Evolutionary conservation across 2,113 vertebrate genomes (phyloP).

Genomic region (Meleagris gallopavo): DNA sequence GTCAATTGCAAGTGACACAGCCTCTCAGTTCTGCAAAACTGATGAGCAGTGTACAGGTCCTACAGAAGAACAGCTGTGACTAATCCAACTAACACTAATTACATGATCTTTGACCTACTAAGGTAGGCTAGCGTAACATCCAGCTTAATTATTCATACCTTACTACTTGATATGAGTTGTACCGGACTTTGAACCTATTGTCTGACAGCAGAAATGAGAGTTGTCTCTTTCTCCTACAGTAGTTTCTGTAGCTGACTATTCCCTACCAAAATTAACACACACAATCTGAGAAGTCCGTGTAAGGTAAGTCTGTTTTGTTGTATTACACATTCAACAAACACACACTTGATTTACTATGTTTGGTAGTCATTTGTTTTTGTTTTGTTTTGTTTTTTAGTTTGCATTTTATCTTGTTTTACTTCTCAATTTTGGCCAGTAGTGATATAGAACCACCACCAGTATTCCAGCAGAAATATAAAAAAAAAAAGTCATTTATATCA

Average conservation of each 20-base stretch:
- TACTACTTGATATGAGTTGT: conserved; percentile 22
- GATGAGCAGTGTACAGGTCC: neutral
- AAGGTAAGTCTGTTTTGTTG: neutral
- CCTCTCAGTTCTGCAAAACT: neutral
- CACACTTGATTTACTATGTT: neutral
- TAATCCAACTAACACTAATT: conserved; percentile 29
- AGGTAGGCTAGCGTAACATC: conserved; percentile 12
- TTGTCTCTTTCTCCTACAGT: neutral
- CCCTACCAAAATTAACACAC: neutral
- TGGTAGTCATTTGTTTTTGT: too few species aligned
- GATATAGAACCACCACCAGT: neutral
- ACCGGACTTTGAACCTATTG: conserved; percentile 10
- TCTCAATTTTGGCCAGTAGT: neutral
- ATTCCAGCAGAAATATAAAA: neutral
- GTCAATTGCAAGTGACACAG: neutral
- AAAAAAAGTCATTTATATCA: neutral
- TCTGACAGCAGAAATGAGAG: conserved; percentile 30
- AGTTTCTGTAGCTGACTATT: neutral
- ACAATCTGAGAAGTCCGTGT: neutral
- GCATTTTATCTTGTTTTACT: neutral
- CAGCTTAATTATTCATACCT: conserved; percentile 58
- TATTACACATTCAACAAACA: neutral
- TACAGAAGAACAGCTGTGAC: conserved; percentile 1
- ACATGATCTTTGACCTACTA: conserved; percentile 57
- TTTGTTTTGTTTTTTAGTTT: neutral